Base-by-base conservation (phyloP, 2,113 vertebrate species). In the Ariopsis seemanni region DNA sequence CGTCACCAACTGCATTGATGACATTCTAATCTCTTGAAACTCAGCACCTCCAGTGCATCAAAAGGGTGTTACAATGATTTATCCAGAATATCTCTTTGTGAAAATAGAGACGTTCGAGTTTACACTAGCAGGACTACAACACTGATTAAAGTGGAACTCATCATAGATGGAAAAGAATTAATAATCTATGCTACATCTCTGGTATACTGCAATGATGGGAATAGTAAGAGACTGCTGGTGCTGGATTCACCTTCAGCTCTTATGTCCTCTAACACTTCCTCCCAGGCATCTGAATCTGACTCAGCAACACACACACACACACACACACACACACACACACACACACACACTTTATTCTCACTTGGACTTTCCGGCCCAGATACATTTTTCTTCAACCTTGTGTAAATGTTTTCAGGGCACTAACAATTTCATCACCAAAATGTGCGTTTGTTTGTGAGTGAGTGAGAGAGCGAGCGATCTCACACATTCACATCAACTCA, bases 241-340 rank as follows among this genome's bases (percentile, higher is more conserved):
- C 53, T 72, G 62, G 34, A 86, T 60, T 89, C 72, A 86, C 88
- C 88, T 84, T 89, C 85, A 86, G 34, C 85, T 86, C 18, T 57
- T 69, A 52, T 75, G 81, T 84, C 81, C 85, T 89, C 63, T 78
- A 78, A 69, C 72, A 63, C 53, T 57, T 74, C 79, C 52, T 77
- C 27, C 48, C 84, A 58, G 30, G 83, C 80, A 42, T 84, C 55
- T 42, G 2, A 7, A 7, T 82, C 67, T 80, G 63, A 84, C 53
- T 84, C 72, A 84, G 85, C 81, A 2, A 78, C 42, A 77, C 74
- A 77, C 78, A 80, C n/a, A 18, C 50, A 55, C 77, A 30, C 53
- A 58, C 15, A 58, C 78, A 58, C 15, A 60, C n/a, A 80, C n/a
- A 20, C 75, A 30, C 75, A 17, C 50, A 48, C 18, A 50, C 18